phyloP scores from a whole-genome alignment of 2,797 vertebrate genomes.

The Xyrichtys novacula region DNA sequence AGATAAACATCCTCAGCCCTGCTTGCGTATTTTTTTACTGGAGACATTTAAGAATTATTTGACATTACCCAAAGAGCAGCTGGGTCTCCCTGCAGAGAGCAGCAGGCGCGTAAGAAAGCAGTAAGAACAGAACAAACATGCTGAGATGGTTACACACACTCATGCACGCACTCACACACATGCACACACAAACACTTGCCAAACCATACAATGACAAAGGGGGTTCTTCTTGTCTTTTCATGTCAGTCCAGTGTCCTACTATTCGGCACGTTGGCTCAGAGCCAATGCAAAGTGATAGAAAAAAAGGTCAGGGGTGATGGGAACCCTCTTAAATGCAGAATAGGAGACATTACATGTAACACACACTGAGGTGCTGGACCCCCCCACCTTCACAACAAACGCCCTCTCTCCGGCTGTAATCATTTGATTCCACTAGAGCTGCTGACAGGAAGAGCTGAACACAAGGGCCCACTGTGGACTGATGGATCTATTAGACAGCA shows the following conservation, averaged over 20 bases:
- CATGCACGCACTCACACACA: background rate
- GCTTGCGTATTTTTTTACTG: slow-evolving; percentile 14
- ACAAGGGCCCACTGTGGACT: slow-evolving; percentile 50
- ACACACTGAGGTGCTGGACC: slow-evolving; percentile 23
- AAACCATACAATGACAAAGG: slow-evolving; percentile 4
- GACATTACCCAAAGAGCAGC: slow-evolving; percentile 18
- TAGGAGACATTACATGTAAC: slow-evolving; percentile 46
- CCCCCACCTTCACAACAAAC: slow-evolving; percentile 34
- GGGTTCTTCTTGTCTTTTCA: slow-evolving; percentile 21
- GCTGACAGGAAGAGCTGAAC: slow-evolving; percentile 54
- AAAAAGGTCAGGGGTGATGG: slow-evolving; percentile 50
- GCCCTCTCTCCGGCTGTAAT: slow-evolving; percentile 53
- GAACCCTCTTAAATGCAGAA: slow-evolving; percentile 47
- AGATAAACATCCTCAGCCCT: slow-evolving; percentile 47
- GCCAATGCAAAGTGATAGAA: slow-evolving; percentile 38
- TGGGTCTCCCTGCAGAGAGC: slow-evolving; percentile 30
- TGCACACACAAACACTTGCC: slow-evolving; percentile 12
- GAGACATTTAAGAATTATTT: slow-evolving; percentile 39
- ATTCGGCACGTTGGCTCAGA: slow-evolving; percentile 46
- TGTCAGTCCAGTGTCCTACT: slow-evolving; percentile 15
- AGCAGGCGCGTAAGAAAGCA: slow-evolving; percentile 21
- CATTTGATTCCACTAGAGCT: slow-evolving; percentile 60
- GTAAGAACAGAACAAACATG: slow-evolving; percentile 1
- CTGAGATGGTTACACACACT: slow-evolving; percentile 5
- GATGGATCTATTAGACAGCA: slow-evolving; percentile 62